Evolutionary conservation across 2,888 invertebrate genomes (phyloP).

Genomic region (Amaurobius ferox): DNA sequence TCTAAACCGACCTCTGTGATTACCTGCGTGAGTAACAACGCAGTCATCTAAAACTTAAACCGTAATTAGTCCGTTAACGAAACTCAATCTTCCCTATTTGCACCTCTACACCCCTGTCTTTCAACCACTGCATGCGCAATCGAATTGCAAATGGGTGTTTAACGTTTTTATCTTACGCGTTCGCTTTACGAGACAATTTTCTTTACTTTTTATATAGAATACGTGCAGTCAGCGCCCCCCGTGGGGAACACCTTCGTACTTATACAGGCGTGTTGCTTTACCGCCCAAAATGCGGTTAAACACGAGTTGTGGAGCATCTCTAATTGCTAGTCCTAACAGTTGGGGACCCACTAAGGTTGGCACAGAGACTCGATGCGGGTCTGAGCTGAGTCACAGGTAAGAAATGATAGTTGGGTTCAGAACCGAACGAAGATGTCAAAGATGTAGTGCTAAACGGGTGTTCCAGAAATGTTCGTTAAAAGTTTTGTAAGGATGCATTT

Average conservation of each 20-base stretch:
- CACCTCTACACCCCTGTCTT: not conserved
- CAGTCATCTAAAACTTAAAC: too few relatives aligned
- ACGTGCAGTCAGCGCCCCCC: conserved; percentile 5
- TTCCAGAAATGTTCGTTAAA: too few relatives aligned
- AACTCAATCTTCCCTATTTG: too few relatives aligned
- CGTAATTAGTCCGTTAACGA: too few relatives aligned
- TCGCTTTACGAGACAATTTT: not conserved
- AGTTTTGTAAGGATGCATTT: too few relatives aligned
- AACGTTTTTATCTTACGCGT: not conserved
- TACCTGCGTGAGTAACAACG: too few relatives aligned
- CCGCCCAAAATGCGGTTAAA: conserved; percentile 54
- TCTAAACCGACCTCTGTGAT: too few relatives aligned
- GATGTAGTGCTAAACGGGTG: too few relatives aligned
- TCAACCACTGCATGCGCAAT: not conserved
- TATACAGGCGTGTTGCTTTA: conserved; percentile 35
- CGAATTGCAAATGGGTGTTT: conserved; percentile 2
- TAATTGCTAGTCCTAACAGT: conserved; percentile 43
- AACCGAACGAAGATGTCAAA: too few relatives aligned
- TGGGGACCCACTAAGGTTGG: conserved; percentile 12
- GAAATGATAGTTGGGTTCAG: too few relatives aligned
- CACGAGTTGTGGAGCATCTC: conserved; percentile 29
- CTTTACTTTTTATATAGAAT: too few relatives aligned
- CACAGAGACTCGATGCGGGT: not conserved
- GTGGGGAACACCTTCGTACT: conserved; percentile 15
- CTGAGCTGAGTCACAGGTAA: too few relatives aligned